Evolutionary conservation across 2,797 vertebrate species (phyloP), one percentile per base, ranked within the genome.

Genomic region (Vespertilio murinus): DNA sequence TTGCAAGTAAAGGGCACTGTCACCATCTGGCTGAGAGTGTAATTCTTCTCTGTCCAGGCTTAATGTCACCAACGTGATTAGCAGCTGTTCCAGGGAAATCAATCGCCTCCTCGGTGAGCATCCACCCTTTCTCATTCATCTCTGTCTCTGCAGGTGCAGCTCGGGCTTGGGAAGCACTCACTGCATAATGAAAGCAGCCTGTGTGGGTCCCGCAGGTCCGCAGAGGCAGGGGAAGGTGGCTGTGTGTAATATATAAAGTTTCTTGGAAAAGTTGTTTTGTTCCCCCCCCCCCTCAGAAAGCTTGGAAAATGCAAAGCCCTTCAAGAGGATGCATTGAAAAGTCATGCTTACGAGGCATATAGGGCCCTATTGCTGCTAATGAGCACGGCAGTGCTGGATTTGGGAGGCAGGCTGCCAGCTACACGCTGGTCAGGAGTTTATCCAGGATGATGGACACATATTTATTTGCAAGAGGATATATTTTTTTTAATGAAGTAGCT

Each of bases 1-100:
- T 61, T 84, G 54, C 49, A 88, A 75, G 61, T 93, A 91, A 96
- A 95, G 84, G 87, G 40, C 64, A 85, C 16, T 52, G 12, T 93
- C 30, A 87, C 59, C 64, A 42, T 45, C 75, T 65, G 25, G 13
- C 86, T 69, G 75, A 33, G 83, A 71, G 56, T n/a, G 33, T 52
- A 83, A 89, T 96, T 94, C 84, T 93, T 96, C 88, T 93, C 85
- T 96, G 94, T 96, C 95, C 28, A 40, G 64, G 49, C 73, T 94
- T 88, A 96, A 93, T 95, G 94, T 96, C 95, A 85, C 88, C 38
- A 40, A 78, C 0, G 11, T 83, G 84, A 87, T 96, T 86, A 93
- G 80, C 8, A 12, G 23, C 56, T 80, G 13, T 33, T n/a, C 75
- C 56, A 13, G 49, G 88, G 71, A 91, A 96, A 93, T 92, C 38